Percentiles rank a stretch among this genome's conserved stretches.
Evolutionary conservation across 2,113 vertebrate genomes (phyloP).

Genomic region (Microtus montanus): DNA sequence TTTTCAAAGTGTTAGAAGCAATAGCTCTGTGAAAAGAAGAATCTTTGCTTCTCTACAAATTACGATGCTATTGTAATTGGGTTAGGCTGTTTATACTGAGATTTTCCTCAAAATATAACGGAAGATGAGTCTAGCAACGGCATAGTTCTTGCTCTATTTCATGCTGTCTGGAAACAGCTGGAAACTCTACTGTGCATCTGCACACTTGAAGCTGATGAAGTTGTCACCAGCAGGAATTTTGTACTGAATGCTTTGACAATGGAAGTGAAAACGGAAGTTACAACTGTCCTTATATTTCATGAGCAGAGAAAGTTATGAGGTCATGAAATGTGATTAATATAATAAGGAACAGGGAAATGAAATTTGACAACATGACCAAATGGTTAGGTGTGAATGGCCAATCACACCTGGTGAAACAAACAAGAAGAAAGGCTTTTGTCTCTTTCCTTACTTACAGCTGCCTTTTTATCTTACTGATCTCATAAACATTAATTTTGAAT

Average conservation of each 20-base stretch:
- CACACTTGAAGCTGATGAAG: background rate
- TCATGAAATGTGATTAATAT: background rate
- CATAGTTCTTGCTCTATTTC: background rate
- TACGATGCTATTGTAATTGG: background rate
- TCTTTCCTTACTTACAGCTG: background rate
- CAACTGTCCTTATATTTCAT: slow-evolving; percentile 25
- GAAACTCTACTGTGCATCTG: background rate
- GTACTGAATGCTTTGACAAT: background rate
- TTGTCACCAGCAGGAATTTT: background rate
- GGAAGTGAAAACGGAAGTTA: background rate
- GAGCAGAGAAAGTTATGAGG: background rate
- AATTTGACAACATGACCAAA: background rate
- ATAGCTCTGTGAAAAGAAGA: background rate
- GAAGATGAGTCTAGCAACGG: background rate
- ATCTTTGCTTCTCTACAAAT: background rate
- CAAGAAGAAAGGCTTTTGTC: background rate
- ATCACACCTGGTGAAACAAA: background rate
- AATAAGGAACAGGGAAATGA: background rate
- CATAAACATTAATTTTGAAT: background rate
- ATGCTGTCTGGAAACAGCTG: background rate
- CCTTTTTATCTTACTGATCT: background rate
- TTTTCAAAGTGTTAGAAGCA: background rate
- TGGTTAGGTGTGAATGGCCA: background rate
- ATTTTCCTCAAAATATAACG: background rate
- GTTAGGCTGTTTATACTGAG: background rate